Percentiles rank a stretch among this genome's conserved stretches.
Conservation (phyloP, 1,140 invertebrate species). For the Drosophila tristis region DNA sequence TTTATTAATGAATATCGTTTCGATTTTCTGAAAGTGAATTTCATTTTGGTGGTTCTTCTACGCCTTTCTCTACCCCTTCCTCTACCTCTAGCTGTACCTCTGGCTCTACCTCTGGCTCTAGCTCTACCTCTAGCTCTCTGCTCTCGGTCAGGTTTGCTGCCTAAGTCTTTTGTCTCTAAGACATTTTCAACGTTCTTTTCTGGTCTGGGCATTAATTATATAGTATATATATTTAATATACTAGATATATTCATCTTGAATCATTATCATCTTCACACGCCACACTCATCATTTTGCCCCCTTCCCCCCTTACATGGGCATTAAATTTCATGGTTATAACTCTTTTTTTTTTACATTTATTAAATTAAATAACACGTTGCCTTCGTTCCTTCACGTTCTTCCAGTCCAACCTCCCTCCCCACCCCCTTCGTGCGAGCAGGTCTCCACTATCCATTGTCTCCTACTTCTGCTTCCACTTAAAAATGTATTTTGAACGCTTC, state of each 20-base stretch:
- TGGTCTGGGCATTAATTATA: constrained; percentile 58
- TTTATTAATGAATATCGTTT: constrained; percentile 43
- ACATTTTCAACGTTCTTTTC: constrained; percentile 68
- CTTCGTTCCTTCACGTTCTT: constrained; percentile 31
- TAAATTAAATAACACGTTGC: constrained; percentile 54
- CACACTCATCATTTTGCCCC: constrained; percentile 36
- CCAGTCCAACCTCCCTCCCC: background rate
- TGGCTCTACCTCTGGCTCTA: too few species aligned
- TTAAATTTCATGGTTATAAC: constrained; percentile 47
- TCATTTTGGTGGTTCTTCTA: constrained; percentile 13
- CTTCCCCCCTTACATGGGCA: constrained; percentile 29
- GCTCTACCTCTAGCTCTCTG: too few species aligned
- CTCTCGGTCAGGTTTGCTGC: constrained; percentile 35
- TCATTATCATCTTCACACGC: constrained; percentile 41
- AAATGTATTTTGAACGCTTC: constrained; percentile 57
- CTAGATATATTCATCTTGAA: constrained; percentile 22
- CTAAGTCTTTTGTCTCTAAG: constrained; percentile 64
- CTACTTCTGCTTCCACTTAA: constrained; percentile 33
- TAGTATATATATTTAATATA: constrained; percentile 33
- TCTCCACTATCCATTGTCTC: constrained; percentile 23
- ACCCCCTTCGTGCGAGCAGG: background rate
- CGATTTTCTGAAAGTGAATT: constrained; percentile 57
- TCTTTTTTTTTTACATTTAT: constrained; percentile 45
- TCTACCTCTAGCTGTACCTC: too few species aligned
- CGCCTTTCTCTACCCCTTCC: too few species aligned